These are phyloP conservation scores for Scomber japonicus DNA, from an alignment of 2,113 vertebrate genomes.

Conservation along the genomic window DNA sequence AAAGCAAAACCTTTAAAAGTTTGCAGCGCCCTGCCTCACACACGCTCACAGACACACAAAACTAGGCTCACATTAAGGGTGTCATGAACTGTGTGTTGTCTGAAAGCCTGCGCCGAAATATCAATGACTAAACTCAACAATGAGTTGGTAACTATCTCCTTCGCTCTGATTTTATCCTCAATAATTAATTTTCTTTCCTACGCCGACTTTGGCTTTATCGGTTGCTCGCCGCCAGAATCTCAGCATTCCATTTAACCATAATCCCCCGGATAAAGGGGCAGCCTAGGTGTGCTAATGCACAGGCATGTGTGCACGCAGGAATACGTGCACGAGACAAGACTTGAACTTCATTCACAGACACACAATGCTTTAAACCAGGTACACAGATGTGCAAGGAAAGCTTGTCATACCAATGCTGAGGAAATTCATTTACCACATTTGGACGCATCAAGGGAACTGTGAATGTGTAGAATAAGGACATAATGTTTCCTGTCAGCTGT, in stretches of 20 bases:
- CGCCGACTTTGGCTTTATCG: conserved; percentile 74
- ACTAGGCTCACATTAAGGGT: conserved; percentile 44
- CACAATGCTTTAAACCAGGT: conserved; percentile 40
- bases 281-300: conserved; percentile 78
- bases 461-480: conserved; percentile 3
- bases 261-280: conserved; percentile 76
- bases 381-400: conserved; percentile 21
- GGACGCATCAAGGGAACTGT: neutral
- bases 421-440: neutral
- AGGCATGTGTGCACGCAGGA: conserved; percentile 25
- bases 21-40: conserved; percentile 28
- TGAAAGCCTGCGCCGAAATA: conserved; percentile 74
- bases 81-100: conserved; percentile 71
- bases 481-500: neutral
- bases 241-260: conserved; percentile 82
- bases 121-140: conserved; percentile 82
- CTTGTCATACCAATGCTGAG: conserved; percentile 9
- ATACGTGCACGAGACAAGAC: conserved; percentile 41
- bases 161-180: conserved; percentile 80
- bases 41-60: conserved; percentile 27
- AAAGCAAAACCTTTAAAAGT: conserved; percentile 46
- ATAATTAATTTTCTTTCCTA: conserved; percentile 82
- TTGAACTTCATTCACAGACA: conserved; percentile 50
- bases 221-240: conserved; percentile 68
- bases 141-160: conserved; percentile 76